Conservation (phyloP, 1,140 invertebrate species). For the Caerostris darwini region DNA sequence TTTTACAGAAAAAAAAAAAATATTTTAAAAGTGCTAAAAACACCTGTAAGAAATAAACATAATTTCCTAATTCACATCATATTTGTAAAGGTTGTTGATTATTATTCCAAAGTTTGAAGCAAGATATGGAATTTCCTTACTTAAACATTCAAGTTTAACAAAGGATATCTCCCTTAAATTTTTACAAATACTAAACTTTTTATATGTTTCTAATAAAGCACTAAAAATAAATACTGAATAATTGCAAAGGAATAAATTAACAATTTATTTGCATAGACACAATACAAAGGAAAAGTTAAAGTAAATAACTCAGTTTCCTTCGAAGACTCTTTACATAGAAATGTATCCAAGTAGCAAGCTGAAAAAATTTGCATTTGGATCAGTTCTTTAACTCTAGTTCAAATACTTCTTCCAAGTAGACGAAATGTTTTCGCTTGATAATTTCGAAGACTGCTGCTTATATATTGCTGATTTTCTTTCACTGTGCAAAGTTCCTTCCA, state of each 20-base stretch:
- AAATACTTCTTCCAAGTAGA: constrained; percentile 50
- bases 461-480: constrained; percentile 67
- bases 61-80: too few relatives aligned
- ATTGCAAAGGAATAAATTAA: not conserved
- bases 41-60: too few relatives aligned
- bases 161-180: too few relatives aligned
- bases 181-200: too few relatives aligned
- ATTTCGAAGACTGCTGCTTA: constrained; percentile 67
- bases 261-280: not conserved
- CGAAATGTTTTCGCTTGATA: constrained; percentile 65
- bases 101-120: too few relatives aligned
- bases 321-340: not conserved
- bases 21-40: too few relatives aligned
- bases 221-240: too few relatives aligned
- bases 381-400: constrained; percentile 52
- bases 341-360: constrained; percentile 2
- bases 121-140: too few relatives aligned
- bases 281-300: not conserved
- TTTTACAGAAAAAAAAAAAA: too few relatives aligned
- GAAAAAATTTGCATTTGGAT: constrained; percentile 55
- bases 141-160: too few relatives aligned
- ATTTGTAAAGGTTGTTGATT: too few relatives aligned
- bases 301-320: constrained; percentile 18
- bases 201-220: too few relatives aligned
- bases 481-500: constrained; percentile 34